Base-by-base conservation (phyloP, 2,888 invertebrate species). In the Philereme vetulata region DNA sequence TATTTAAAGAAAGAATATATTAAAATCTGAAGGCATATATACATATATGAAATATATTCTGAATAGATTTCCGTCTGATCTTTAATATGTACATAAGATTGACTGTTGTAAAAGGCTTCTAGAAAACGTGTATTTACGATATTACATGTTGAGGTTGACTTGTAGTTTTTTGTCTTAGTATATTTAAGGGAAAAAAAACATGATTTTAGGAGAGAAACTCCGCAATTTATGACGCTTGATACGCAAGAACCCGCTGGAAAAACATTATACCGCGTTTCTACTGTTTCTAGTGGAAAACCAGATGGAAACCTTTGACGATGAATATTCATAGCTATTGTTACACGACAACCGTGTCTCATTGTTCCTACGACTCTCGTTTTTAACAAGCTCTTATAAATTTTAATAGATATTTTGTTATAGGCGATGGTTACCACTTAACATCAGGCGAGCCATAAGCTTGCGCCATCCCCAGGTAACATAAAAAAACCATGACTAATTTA, bases 311-410 rank as follows among this genome's bases (percentile, higher is more conserved):
- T 77, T 73, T 46, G 40, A 9, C 56, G 46, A 52, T 74, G 67
- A 76, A 80, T 80, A 80, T 78, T 72, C 74, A 80, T 75, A 50
- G 52, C 64, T 65, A 79, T 81, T 82, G 80, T 81, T 74, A 71
- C 62, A 64, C 62, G 68, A 72, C 70, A 75, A 62, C 66, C 72
- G 74, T 70, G 71, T 64, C 72, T 47, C 67, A 72, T 72, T 72
- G 66, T 74, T 72, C 62, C 65, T 67, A 68, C 67, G 67, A 70
- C 70, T 80, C 75, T 76, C 70, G 60, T 62, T 74, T 75, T 72
- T 64, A 70, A 72, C 75, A 77, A 78, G 80, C 76, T 74, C 61
- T 58, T 40, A 45, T 51, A 35, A 9, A 9, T 10, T 21, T 21
- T 21, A 21, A 21, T 21, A 21, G 21, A 21, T 21, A 21, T 21